Evolutionary conservation across 2,113 vertebrate species (phyloP).

Genomic region (rabbit (Oryctolagus cuniculus)): mOryCun1.1 NC_091440.1:110860001-110860500

Average conservation of each 20-base stretch:
- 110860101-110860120: background rate
- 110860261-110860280: background rate
- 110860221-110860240: background rate
- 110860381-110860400: background rate
- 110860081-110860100: slow-evolving; percentile 34
- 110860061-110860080: slow-evolving; percentile 19
- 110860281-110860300: background rate
- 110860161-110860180: background rate
- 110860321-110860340: background rate
- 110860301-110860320: too few species aligned
- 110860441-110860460: background rate
- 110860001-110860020: slow-evolving; percentile 39
- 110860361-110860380: background rate
- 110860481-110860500: background rate
- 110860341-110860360: background rate
- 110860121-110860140: background rate
- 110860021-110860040: background rate
- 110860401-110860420: background rate
- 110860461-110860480: background rate
- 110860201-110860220: background rate
- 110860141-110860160: background rate
- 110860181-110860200: background rate
- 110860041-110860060: background rate
- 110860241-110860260: background rate
- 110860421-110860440: background rate